These are phyloP conservation scores for Callaeas wilsoni DNA, from an alignment of 2,113 vertebrate species.

Conservation along the genomic window DNA sequence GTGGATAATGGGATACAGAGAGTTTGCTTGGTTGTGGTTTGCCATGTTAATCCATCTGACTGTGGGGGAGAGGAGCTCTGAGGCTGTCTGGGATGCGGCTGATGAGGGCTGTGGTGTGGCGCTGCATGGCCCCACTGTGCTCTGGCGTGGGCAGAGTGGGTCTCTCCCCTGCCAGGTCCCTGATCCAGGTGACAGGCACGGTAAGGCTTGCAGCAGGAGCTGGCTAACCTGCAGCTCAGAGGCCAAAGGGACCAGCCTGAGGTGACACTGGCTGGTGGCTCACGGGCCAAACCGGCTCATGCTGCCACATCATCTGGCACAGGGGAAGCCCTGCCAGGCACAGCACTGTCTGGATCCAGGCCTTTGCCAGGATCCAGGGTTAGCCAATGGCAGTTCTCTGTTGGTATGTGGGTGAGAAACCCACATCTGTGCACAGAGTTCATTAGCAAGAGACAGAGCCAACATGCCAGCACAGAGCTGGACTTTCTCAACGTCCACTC, in stretches of 20 bases:
- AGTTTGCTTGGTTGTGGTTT: not conserved
- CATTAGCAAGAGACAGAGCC: not conserved
- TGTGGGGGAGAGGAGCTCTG: not conserved
- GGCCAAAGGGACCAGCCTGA: accelerated
- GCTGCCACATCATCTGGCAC: not conserved
- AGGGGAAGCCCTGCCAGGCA: not conserved
- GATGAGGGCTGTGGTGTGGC: not conserved
- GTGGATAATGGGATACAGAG: not conserved
- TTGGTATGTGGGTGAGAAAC: not conserved
- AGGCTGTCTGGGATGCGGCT: not conserved
- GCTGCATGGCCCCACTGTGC: not conserved
- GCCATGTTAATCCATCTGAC: not conserved
- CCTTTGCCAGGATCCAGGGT: not conserved
- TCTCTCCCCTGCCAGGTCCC: not conserved
- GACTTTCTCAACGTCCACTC: not conserved
- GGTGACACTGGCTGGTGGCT: not conserved
- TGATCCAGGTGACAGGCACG: not conserved
- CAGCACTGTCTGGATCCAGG: not conserved
- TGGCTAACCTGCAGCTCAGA: not conserved
- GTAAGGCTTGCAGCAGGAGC: not conserved
- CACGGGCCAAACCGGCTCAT: accelerated
- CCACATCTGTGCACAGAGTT: not conserved
- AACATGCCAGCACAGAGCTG: not conserved
- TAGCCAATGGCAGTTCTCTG: not conserved
- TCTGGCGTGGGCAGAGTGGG: not conserved